Evolutionary conservation across 2,797 vertebrate species (phyloP).

Genomic region (Chaetophractus vellerosus): DNA sequence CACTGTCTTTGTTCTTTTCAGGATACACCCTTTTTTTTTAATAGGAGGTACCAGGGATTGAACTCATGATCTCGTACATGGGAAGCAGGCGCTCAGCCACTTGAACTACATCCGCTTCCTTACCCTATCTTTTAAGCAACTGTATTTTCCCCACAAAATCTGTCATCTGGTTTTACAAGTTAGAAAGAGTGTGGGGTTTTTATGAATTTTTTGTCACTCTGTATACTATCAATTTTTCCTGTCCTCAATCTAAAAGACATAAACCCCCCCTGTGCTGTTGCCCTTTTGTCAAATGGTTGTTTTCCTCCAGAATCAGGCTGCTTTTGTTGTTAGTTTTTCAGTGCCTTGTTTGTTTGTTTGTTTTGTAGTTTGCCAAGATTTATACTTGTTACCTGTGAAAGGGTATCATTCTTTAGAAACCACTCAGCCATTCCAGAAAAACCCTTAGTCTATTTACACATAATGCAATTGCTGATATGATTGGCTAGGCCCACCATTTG

Average conservation of each 20-base stretch:
- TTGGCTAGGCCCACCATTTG: not conserved
- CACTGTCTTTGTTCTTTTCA: too few relatives aligned
- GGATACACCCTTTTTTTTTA: too few relatives aligned
- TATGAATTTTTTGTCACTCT: not conserved
- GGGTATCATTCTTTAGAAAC: not conserved
- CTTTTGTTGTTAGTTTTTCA: too few relatives aligned
- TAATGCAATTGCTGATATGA: not conserved
- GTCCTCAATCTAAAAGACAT: not conserved
- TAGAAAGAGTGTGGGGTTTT: not conserved
- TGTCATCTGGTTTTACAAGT: not conserved
- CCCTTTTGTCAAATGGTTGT: not conserved
- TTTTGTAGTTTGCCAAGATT: not conserved
- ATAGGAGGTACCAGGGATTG: too few relatives aligned
- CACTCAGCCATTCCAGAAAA: not conserved
- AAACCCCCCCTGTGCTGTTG: not conserved
- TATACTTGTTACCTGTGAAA: not conserved
- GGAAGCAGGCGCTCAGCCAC: too few relatives aligned
- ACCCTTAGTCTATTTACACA: too few relatives aligned
- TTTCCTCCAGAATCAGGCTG: too few relatives aligned
- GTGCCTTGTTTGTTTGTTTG: too few relatives aligned
- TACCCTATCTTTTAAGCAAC: too few relatives aligned
- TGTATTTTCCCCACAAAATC: not conserved
- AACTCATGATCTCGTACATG: too few relatives aligned
- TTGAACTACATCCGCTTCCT: too few relatives aligned
- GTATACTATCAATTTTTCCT: not conserved